Percentiles rank a stretch among this genome's conserved stretches.
phyloP scores from a whole-genome alignment of 2,113 vertebrate species.

The Protobothrops mucrosquamatus region DNA sequence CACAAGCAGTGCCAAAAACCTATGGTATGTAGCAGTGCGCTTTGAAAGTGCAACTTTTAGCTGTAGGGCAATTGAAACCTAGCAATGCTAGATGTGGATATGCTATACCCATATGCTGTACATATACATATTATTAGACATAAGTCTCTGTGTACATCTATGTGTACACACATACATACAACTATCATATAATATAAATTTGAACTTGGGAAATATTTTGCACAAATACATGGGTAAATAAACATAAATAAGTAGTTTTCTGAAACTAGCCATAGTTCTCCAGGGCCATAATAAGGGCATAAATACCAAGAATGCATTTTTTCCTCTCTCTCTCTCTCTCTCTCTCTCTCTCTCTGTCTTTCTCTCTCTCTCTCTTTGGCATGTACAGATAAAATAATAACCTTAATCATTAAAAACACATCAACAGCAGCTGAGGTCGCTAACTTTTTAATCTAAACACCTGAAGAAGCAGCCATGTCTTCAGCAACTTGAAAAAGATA shows the following conservation, averaged over 20 bases:
- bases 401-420: too few species aligned
- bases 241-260: not conserved
- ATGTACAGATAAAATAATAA: too few species aligned
- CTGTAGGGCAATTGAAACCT: not conserved
- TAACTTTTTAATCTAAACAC: too few species aligned
- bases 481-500: not conserved
- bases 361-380: too few species aligned
- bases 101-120: not conserved
- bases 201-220: not conserved
- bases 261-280: too few species aligned
- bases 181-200: not conserved
- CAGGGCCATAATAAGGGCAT: too few species aligned
- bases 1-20: not conserved
- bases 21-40: not conserved
- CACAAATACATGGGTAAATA: not conserved
- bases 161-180: not conserved
- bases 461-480: not conserved
- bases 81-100: not conserved
- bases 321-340: too few species aligned
- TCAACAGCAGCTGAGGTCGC: too few species aligned
- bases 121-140: not conserved
- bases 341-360: too few species aligned
- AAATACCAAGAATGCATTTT: too few species aligned
- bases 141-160: not conserved
- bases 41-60: not conserved